Evolutionary conservation across 64 coral and sea anemone genomes (phyloP).

Genomic region (Catalaphyllia jardinei): DNA sequence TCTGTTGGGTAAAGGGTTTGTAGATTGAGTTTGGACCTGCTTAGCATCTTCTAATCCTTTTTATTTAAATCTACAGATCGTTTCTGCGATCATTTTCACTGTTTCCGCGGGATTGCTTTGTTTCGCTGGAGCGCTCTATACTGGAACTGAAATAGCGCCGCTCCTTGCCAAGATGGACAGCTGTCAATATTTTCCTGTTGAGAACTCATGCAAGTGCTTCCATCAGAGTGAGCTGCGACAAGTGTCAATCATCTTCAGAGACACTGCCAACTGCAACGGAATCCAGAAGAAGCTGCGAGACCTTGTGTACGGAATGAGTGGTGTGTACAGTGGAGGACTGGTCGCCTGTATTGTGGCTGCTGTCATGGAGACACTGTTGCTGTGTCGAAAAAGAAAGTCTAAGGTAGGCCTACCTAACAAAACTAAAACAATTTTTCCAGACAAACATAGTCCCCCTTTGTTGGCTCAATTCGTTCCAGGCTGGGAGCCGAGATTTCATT

Average conservation of each 20-base stretch:
- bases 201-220: constrained; percentile 84
- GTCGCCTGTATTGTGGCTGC: constrained; percentile 64
- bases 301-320: constrained; percentile 80
- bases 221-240: constrained; percentile 72
- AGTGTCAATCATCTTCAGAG: constrained; percentile 83
- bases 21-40: background rate
- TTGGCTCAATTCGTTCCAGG: too few relatives aligned
- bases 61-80: constrained; percentile 25
- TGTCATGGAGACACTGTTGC: constrained; percentile 47
- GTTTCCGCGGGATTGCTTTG: constrained; percentile 63
- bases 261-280: constrained; percentile 78
- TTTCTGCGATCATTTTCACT: constrained; percentile 68
- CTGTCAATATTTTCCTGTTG: constrained; percentile 84
- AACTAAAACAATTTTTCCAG: too few relatives aligned
- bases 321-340: constrained; percentile 74
- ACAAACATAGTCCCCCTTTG: too few relatives aligned
- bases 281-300: constrained; percentile 72
- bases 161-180: constrained; percentile 75
- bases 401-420: constrained; percentile 68
- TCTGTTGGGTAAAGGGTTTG: too few relatives aligned
- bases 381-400: constrained; percentile 60
- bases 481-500: too few relatives aligned
- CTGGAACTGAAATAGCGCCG: constrained; percentile 61
- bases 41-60: background rate
- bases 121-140: constrained; percentile 67